Evolutionary conservation across 2,113 vertebrate genomes (phyloP).

Genomic region (Catharus fuscescens): DNA sequence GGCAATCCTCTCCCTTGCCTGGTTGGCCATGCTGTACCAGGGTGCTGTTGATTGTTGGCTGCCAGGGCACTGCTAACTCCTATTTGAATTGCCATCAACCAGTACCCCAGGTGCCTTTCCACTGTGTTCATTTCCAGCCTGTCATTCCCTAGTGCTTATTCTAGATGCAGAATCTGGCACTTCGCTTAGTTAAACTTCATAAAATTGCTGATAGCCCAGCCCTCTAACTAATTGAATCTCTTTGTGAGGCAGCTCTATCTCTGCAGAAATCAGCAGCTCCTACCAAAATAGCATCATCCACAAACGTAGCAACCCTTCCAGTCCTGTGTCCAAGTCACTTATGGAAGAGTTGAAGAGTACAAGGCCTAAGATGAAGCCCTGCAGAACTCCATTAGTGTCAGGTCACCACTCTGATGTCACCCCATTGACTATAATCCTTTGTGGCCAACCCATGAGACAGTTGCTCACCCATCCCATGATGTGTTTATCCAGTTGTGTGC

Average conservation of each 20-base stretch:
- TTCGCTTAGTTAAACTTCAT: not conserved
- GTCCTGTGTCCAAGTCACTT: not conserved
- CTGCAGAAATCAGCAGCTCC: not conserved
- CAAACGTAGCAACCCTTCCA: not conserved
- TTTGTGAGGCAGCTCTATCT: not conserved
- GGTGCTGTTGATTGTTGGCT: not conserved
- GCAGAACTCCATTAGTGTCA: not conserved
- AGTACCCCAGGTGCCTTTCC: not conserved
- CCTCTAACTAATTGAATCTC: not conserved
- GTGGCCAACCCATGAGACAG: fast-evolving
- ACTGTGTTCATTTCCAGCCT: not conserved
- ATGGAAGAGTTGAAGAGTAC: not conserved
- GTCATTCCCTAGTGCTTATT: not conserved
- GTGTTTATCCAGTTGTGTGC: not conserved
- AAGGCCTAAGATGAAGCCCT: not conserved
- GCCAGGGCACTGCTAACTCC: not conserved
- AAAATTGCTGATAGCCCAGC: not conserved
- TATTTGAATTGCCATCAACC: not conserved
- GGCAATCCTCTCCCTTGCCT: not conserved
- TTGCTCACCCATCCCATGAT: not conserved
- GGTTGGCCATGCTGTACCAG: fast-evolving
- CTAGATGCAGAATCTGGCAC: not conserved
- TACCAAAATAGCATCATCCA: not conserved
- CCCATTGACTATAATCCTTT: not conserved
- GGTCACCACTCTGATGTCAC: too few species aligned